Conservation (phyloP, 2,113 vertebrate species). For the Stigmatopora nigra region DNA sequence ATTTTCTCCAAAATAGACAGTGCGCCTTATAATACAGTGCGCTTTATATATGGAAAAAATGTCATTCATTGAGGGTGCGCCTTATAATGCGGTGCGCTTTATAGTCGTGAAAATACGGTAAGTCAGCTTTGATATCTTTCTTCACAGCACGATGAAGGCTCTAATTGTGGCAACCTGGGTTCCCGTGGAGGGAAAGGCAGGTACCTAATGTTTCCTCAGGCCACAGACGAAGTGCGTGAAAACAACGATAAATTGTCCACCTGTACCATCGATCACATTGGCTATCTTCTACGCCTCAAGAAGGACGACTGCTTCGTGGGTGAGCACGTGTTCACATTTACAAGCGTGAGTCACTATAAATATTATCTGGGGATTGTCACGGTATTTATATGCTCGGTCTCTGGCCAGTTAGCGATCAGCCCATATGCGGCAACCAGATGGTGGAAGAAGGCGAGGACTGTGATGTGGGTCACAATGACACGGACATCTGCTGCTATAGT, state of each 20-base stretch:
- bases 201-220: conserved; percentile 77
- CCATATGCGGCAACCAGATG: conserved; percentile 78
- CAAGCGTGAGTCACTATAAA: conserved; percentile 6
- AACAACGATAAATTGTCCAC: conserved; percentile 77
- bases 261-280: conserved; percentile 69
- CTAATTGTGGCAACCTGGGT: conserved; percentile 61
- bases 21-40: too few species aligned
- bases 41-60: too few species aligned
- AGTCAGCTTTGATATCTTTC: not conserved
- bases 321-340: conserved; percentile 43
- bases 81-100: too few species aligned
- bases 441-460: conserved; percentile 75
- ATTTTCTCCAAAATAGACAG: too few species aligned
- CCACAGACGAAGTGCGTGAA: conserved; percentile 64
- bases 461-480: conserved; percentile 64
- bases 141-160: conserved; percentile 71
- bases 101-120: too few species aligned
- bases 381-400: not conserved
- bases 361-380: not conserved
- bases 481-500: conserved; percentile 72
- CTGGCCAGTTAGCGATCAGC: conserved; percentile 67
- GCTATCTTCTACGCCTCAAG: conserved; percentile 60
- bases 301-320: conserved; percentile 76
- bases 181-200: conserved; percentile 59
- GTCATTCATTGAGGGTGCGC: too few species aligned